phyloP scores from a whole-genome alignment of 2,888 invertebrate species.

The Melolontha melolontha region DNA sequence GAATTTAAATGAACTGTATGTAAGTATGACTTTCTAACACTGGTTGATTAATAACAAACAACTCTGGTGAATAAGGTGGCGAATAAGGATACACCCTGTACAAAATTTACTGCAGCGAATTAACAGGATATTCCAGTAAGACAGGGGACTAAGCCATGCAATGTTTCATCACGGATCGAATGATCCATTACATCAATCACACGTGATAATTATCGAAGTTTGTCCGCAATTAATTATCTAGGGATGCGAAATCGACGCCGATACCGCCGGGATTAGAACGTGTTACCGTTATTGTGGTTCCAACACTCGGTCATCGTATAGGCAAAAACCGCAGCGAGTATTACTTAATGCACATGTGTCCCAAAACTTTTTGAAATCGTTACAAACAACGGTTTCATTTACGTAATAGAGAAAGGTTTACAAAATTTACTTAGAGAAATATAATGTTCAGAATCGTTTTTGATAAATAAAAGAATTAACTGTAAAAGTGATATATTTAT shows the following conservation, averaged over 20 bases:
- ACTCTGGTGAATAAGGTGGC: too few relatives aligned
- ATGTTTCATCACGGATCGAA: conserved; percentile 28
- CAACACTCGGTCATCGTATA: background rate
- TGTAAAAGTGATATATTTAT: too few relatives aligned
- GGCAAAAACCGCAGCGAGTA: background rate
- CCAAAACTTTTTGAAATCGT: background rate
- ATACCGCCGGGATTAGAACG: conserved; percentile 21
- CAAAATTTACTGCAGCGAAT: conserved; percentile 16
- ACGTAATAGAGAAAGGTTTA: too few relatives aligned
- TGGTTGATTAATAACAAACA: too few relatives aligned
- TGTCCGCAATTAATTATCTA: conserved; percentile 35
- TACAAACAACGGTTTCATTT: background rate
- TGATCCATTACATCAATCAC: conserved; percentile 37
- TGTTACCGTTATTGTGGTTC: conserved; percentile 23
- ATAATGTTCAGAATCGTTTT: too few relatives aligned
- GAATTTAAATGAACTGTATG: too few relatives aligned
- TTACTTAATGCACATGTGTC: background rate
- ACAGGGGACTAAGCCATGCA: conserved; percentile 19
- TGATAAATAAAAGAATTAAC: too few relatives aligned
- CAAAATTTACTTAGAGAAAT: too few relatives aligned
- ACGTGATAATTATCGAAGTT: conserved; percentile 34
- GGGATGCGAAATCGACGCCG: conserved; percentile 17
- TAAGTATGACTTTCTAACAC: too few relatives aligned
- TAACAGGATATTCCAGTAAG: conserved; percentile 20
- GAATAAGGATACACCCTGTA: background rate